Conservation (phyloP, 2,797 vertebrate genomes). For the Acrossocheilus wenchowensis region DNA sequence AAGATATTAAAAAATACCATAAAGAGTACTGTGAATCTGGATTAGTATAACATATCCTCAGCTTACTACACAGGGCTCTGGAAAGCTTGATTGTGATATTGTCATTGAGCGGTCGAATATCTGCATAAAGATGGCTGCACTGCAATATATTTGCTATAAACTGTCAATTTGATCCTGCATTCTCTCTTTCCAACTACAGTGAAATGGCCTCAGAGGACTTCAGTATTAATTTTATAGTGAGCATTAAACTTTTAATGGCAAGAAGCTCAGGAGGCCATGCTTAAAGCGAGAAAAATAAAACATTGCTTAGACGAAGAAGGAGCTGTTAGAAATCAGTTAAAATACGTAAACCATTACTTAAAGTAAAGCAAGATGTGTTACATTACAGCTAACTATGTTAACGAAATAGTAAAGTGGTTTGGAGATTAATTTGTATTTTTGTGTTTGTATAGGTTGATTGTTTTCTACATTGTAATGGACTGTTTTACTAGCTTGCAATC, state of each 20-base stretch:
- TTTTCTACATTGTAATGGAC: background rate
- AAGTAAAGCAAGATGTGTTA: background rate
- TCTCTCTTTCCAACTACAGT: background rate
- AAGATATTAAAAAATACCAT: constrained; percentile 45
- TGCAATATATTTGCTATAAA: background rate
- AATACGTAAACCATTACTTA: background rate
- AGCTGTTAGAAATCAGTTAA: background rate
- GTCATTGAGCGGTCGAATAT: background rate
- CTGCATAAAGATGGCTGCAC: background rate
- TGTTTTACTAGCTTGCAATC: background rate
- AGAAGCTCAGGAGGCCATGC: background rate
- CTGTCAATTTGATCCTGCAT: background rate
- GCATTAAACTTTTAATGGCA: constrained; percentile 2
- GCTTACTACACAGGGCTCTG: background rate
- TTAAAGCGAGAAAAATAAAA: background rate
- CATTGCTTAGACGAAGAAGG: background rate
- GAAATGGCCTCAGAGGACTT: background rate
- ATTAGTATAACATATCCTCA: constrained; percentile 14
- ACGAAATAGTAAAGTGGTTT: background rate
- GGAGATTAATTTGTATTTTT: background rate
- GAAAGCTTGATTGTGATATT: background rate
- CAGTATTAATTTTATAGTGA: background rate
- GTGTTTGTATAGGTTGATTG: background rate
- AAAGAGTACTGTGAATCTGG: background rate
- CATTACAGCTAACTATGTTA: background rate